A percentile compares a stretch with the other conserved stretches of the same genome.
These are phyloP conservation scores for Sarcophilus harrisii DNA, from an alignment of 2,797 vertebrate species.

Conservation along the genomic window DNA sequence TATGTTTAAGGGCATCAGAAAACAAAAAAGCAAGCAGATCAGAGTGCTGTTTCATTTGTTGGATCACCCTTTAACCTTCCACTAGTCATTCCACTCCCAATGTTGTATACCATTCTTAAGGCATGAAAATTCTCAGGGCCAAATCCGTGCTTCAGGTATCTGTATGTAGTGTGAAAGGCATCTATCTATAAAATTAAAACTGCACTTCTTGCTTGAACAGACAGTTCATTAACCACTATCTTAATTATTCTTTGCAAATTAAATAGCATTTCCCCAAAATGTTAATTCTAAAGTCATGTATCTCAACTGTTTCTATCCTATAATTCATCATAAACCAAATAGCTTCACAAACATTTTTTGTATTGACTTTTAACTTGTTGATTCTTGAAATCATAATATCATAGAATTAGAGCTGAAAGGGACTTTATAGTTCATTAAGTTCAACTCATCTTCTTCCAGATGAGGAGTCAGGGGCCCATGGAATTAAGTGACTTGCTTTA, in stretches of 20 bases:
- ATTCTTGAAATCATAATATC: not conserved
- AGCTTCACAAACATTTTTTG: not conserved
- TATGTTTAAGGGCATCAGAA: constrained; percentile 8
- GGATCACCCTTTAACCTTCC: constrained; percentile 16
- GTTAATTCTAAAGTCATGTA: constrained; percentile 13
- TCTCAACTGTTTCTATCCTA: constrained; percentile 20
- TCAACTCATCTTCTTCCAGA: not conserved
- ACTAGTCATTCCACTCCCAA: constrained; percentile 19
- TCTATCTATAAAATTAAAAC: constrained; percentile 19
- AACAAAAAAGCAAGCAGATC: constrained; percentile 5
- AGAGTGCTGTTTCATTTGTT: constrained; percentile 20
- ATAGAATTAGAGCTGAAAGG: not conserved
- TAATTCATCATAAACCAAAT: constrained; percentile 35
- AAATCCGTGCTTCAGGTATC: constrained; percentile 19
- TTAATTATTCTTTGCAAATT: constrained; percentile 8
- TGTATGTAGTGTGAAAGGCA: not conserved
- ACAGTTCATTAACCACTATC: constrained; percentile 27
- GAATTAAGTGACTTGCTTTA: not conserved
- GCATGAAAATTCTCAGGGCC: constrained; percentile 63
- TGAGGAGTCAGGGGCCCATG: not conserved
- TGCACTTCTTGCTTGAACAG: constrained; percentile 42
- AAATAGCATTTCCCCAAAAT: constrained; percentile 9
- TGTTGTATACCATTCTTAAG: constrained; percentile 27
- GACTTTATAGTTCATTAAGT: not conserved
- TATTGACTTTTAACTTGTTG: constrained; percentile 1